These are phyloP conservation scores for Anoncus sp. DNA, from an alignment of 2,888 invertebrate species.

Conservation along the genomic window DNA sequence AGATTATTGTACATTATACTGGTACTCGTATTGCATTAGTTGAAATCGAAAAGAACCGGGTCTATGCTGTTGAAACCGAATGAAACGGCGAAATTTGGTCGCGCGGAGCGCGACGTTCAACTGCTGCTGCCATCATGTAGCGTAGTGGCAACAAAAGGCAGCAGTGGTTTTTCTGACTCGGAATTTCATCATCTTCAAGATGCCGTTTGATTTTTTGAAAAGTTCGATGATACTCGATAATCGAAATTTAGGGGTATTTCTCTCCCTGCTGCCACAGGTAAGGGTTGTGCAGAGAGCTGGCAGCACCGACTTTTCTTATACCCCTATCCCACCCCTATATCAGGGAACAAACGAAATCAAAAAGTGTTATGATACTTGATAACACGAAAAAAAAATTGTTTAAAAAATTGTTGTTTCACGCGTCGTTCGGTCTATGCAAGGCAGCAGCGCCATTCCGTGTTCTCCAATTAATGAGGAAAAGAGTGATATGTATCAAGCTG, in stretches of 20 bases:
- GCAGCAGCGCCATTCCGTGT: constrained; percentile 11
- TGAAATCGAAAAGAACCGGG: too few species aligned
- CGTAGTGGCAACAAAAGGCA: constrained; percentile 1
- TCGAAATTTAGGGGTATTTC: not conserved
- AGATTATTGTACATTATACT: too few species aligned
- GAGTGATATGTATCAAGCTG: not conserved
- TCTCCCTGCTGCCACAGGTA: constrained; percentile 20
- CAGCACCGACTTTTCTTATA: constrained; percentile 18
- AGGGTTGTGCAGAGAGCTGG: not conserved
- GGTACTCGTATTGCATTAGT: too few species aligned
- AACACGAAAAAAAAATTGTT: not conserved
- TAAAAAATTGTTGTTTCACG: not conserved
- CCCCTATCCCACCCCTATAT: constrained; percentile 10
- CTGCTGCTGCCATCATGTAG: constrained; percentile 4
- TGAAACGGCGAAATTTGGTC: too few species aligned
- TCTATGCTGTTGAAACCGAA: too few species aligned
- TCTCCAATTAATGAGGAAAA: constrained; percentile 7
- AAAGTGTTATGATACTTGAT: constrained; percentile 14
- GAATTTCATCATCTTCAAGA: constrained; percentile 10
- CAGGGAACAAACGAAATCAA: not conserved
- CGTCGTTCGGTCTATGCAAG: too few species aligned
- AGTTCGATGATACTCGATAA: constrained; percentile 7
- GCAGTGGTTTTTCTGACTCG: constrained; percentile 21
- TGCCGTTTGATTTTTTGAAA: constrained; percentile 8
- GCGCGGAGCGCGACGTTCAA: constrained; percentile 9